A percentile compares a stretch with the other conserved stretches of the same genome.
These are phyloP conservation scores for Meda fulgida DNA, from an alignment of 2,797 vertebrate genomes.

Conservation along the genomic window DNA sequence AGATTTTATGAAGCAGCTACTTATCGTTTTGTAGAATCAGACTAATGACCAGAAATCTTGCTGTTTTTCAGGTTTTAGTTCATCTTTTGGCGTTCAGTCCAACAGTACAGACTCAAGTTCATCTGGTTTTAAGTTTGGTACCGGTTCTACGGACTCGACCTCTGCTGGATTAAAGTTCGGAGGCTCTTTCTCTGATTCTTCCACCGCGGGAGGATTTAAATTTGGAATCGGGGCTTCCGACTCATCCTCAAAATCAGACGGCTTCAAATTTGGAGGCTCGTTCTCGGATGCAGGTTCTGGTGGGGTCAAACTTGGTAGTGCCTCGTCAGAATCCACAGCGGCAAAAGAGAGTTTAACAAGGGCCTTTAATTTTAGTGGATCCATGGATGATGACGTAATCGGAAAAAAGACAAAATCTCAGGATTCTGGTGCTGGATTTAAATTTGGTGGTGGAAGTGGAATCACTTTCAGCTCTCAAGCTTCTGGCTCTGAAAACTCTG, in stretches of 20 bases:
- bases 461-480: slow-evolving; percentile 69
- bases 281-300: neutral
- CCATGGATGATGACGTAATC: slow-evolving; percentile 74
- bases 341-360: slow-evolving; percentile 59
- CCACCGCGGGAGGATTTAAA: slow-evolving; percentile 73
- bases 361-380: slow-evolving; percentile 71
- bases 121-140: slow-evolving; percentile 85
- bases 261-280: slow-evolving; percentile 68
- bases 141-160: slow-evolving; percentile 64
- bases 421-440: slow-evolving; percentile 75
- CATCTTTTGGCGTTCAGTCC: slow-evolving; percentile 75
- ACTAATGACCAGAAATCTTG: neutral
- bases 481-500: slow-evolving; percentile 75
- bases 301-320: neutral
- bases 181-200: slow-evolving; percentile 69
- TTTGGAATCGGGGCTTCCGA: slow-evolving; percentile 73
- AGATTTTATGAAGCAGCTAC: neutral
- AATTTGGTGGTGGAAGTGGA: slow-evolving; percentile 75
- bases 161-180: slow-evolving; percentile 80
- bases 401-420: slow-evolving; percentile 79
- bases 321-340: slow-evolving; percentile 11
- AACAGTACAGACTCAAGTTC: slow-evolving; percentile 74
- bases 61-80: slow-evolving; percentile 72
- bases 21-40: neutral
- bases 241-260: slow-evolving; percentile 66